Conservation (phyloP, 2,113 vertebrate genomes). For the Actinemys pallida region DNA sequence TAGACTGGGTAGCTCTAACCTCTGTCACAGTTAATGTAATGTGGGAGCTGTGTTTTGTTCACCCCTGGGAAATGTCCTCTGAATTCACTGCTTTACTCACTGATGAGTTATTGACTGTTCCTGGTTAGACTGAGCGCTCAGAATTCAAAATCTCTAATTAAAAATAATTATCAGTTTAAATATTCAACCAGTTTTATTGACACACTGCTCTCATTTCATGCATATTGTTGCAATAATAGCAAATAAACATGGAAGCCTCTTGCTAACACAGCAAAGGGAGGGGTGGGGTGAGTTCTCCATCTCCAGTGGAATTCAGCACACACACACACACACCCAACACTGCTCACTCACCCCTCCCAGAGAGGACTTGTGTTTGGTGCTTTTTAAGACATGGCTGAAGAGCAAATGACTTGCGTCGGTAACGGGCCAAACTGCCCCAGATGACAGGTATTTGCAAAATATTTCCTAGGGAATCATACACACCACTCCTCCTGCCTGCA, state of each 20-base stretch:
- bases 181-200: constrained; percentile 47
- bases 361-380: background rate
- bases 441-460: background rate
- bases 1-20: background rate
- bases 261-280: fast-evolving
- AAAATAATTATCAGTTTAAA: constrained; percentile 51
- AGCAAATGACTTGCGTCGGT: too few species aligned
- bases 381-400: background rate
- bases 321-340: background rate
- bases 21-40: fast-evolving
- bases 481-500: background rate
- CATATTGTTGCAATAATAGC: constrained; percentile 13
- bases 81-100: background rate
- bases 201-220: constrained; percentile 55
- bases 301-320: background rate
- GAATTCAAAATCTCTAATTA: constrained; percentile 59
- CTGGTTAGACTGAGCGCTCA: background rate
- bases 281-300: fast-evolving
- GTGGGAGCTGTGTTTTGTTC: background rate
- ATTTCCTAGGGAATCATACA: background rate
- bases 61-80: background rate
- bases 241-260: constrained; percentile 24
- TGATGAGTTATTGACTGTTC: background rate
- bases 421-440: background rate
- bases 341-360: background rate